These are phyloP conservation scores for Clunio marinus DNA, from an alignment of 2,888 invertebrate species.

Conservation along the genomic window DNA sequence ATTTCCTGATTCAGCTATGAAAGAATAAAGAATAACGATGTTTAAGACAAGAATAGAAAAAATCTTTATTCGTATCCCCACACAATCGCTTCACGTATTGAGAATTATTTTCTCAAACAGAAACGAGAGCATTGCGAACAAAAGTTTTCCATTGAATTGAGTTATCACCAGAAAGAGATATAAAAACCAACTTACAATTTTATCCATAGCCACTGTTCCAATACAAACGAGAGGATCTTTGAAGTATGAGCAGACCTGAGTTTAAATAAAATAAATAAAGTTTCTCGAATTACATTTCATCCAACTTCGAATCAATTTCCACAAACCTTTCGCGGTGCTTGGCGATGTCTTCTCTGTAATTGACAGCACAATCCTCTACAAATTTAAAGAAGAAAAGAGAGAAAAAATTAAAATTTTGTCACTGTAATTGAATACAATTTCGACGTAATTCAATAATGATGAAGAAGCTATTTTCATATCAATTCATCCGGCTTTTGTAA, in stretches of 20 bases:
- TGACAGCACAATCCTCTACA: slow-evolving; percentile 79
- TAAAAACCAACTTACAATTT: slow-evolving; percentile 59
- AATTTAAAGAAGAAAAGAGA: neutral
- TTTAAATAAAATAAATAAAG: neutral
- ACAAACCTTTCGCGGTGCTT: slow-evolving; percentile 72
- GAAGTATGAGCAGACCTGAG: slow-evolving; percentile 86
- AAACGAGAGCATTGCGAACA: neutral
- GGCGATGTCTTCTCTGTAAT: slow-evolving; percentile 77
- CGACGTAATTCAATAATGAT: too few relatives aligned
- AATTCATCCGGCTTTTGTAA: too few relatives aligned
- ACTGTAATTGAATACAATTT: too few relatives aligned
- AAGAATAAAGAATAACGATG: neutral
- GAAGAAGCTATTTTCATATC: too few relatives aligned
- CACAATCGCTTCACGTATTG: too few relatives aligned
- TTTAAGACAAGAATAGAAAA: neutral
- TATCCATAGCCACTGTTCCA: slow-evolving; percentile 73
- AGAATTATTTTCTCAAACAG: too few relatives aligned
- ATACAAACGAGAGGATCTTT: slow-evolving; percentile 84
- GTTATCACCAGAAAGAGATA: neutral
- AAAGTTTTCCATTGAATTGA: neutral
- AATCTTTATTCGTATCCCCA: neutral
- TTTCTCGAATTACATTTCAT: slow-evolving; percentile 7
- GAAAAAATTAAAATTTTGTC: neutral
- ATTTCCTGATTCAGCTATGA: slow-evolving; percentile 53
- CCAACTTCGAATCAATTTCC: neutral